Evolutionary conservation across 1,140 invertebrate genomes (phyloP).

Genomic region (Bombus confusus): DNA sequence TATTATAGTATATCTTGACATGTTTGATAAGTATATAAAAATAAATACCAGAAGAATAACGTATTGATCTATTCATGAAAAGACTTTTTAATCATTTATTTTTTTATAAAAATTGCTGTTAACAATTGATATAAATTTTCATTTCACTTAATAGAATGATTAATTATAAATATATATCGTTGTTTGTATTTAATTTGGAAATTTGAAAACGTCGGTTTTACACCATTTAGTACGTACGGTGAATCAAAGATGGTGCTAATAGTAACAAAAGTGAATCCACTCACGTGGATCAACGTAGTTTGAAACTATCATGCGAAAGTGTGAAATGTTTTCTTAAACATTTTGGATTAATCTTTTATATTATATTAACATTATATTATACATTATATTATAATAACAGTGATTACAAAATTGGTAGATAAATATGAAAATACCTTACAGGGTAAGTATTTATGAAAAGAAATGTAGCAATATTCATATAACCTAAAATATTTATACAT

Average conservation of each 20-base stretch:
- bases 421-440: constrained; percentile 42
- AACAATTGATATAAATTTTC: neutral
- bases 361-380: neutral
- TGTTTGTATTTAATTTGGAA: neutral
- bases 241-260: neutral
- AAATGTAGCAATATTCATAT: neutral
- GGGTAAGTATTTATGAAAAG: constrained; percentile 8
- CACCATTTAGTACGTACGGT: neutral
- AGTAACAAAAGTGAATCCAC: neutral
- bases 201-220: neutral
- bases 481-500: constrained; percentile 13
- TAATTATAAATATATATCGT: too few relatives aligned
- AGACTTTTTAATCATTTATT: neutral
- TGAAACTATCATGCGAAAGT: neutral
- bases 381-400: neutral
- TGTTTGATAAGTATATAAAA: constrained; percentile 15
- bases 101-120: neutral
- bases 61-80: constrained; percentile 3
- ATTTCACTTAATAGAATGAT: too few relatives aligned
- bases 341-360: neutral
- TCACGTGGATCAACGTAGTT: neutral
- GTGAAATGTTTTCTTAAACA: neutral
- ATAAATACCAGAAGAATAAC: constrained; percentile 6
- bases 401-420: neutral
- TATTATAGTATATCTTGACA: constrained; percentile 12